A percentile compares a stretch with the other conserved stretches of the same genome.
These are phyloP conservation scores for Mesorhabditis sp. DNA, from an alignment of 2,888 invertebrate species.

Conservation along the genomic window DNA sequence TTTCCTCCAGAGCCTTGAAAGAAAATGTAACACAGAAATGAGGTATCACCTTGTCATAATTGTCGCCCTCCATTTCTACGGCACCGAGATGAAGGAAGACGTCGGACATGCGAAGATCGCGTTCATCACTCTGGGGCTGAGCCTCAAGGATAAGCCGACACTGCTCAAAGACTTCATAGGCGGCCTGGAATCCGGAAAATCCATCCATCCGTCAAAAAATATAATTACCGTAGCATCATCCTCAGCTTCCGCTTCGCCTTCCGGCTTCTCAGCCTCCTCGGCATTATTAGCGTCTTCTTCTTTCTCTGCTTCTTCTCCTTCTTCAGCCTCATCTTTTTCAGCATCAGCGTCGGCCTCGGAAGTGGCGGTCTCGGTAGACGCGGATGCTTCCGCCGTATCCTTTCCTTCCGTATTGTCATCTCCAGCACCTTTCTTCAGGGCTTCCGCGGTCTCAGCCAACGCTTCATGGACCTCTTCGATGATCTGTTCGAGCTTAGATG, in stretches of 20 bases:
- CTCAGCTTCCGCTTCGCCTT: background rate
- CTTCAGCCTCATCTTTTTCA: background rate
- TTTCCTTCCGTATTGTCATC: background rate
- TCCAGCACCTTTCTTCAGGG: background rate
- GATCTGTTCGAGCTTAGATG: background rate
- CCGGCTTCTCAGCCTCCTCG: background rate
- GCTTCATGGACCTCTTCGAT: background rate
- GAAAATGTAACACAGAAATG: background rate
- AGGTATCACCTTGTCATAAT: background rate
- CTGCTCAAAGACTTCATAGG: conserved; percentile 1
- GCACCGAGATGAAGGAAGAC: background rate
- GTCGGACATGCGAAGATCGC: background rate
- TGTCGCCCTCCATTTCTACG: background rate
- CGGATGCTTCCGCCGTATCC: background rate
- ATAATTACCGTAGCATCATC: background rate
- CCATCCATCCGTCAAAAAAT: background rate
- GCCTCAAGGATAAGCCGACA: background rate
- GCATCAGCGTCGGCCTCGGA: background rate
- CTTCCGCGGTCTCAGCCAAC: background rate
- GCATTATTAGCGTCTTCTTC: background rate
- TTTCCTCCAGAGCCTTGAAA: background rate
- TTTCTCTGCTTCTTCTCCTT: background rate
- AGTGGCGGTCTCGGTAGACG: background rate
- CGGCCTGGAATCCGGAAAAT: background rate
- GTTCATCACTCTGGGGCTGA: background rate